Evolutionary conservation across 2,797 vertebrate species (phyloP), one percentile per base, ranked within the genome.

Genomic region (Lepus oiostolus): DNA sequence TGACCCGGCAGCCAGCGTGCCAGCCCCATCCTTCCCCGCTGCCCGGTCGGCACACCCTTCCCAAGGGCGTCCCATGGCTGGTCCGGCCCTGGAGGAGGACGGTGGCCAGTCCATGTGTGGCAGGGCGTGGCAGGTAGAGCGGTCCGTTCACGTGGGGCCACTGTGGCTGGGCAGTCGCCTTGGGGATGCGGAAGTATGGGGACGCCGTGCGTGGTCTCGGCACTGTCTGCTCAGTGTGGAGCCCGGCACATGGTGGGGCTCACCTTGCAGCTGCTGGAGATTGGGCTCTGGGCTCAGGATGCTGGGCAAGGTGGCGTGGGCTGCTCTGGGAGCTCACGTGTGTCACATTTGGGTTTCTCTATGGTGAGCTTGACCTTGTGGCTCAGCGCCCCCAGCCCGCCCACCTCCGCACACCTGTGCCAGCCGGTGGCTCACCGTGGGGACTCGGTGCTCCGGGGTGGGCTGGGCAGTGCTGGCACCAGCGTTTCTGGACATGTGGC

Each of bases 141-240:
- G 54, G 54, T 21, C 17, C 4, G 17, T 58, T 17, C 54, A 58
- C 54, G 19, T 21, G 54, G 16, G 54, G 54, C 42, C 10, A 8
- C 42, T 47, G 42, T 47, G 42, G 8, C 42, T 47, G 42, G 42
- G 42, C 8, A 47, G 42, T 47, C 1, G 42, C 42, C 42, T 47
- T 0, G 42, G 42, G 42, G 17, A 16, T 58, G 17, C 4, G 13
- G 4, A 16, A 21, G 54, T 4, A 0, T 58, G 54, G 54, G 54
- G 54, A 21, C 54, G 54, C 54, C 1, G 22, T 1, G 7, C 4
- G 0, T 0, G 0, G 24, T n/a, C 52, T 75, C 2, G 1, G 7
- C 35, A 67, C 58, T 9, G 0, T 62, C 6, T 42, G 67, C 76
- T 52, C 32, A 0, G 24, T 0, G 1, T 0, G 54, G 54, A 58